These are phyloP conservation scores for Archivesica marissinica DNA, from an alignment of 1,140 invertebrate genomes.

Conservation along the genomic window DNA sequence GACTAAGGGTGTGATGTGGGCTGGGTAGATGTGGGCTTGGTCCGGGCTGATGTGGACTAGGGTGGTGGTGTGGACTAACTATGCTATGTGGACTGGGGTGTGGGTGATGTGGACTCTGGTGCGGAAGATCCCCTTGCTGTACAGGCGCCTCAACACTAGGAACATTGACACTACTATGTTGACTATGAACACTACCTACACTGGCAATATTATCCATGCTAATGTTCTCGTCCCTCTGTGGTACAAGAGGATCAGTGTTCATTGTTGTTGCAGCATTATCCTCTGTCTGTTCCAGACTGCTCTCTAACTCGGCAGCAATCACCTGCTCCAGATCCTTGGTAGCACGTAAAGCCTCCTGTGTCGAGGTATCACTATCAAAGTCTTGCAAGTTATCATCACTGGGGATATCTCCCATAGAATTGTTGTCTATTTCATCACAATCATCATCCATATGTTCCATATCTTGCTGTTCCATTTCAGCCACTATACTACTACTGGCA, in stretches of 20 bases:
- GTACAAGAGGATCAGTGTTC: constrained; percentile 39
- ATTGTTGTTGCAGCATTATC: constrained; percentile 54
- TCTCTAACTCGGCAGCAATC: constrained; percentile 70
- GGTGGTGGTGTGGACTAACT: constrained; percentile 56
- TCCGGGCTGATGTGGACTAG: constrained; percentile 43
- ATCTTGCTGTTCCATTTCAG: constrained; percentile 51
- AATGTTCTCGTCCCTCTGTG: constrained; percentile 41
- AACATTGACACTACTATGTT: constrained; percentile 38
- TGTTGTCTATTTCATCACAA: constrained; percentile 62
- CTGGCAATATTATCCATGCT: constrained; percentile 54
- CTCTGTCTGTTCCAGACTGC: constrained; percentile 75
- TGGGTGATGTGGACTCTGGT: constrained; percentile 54
- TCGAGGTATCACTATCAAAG: constrained; percentile 69
- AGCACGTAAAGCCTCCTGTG: constrained; percentile 46
- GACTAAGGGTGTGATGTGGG: constrained; percentile 55
- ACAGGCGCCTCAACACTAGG: constrained; percentile 48
- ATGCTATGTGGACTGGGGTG: constrained; percentile 56
- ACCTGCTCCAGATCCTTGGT: constrained; percentile 71
- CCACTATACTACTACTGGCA: constrained; percentile 46
- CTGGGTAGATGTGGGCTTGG: constrained; percentile 56
- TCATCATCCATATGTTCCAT: constrained; percentile 48
- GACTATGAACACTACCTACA: constrained; percentile 54
- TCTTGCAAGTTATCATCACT: constrained; percentile 75
- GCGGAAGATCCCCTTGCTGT: background rate
- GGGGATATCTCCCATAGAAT: constrained; percentile 72